Evolutionary conservation across 2,797 vertebrate genomes (phyloP).

Genomic region (Sebastes ruberrimus): DNA sequence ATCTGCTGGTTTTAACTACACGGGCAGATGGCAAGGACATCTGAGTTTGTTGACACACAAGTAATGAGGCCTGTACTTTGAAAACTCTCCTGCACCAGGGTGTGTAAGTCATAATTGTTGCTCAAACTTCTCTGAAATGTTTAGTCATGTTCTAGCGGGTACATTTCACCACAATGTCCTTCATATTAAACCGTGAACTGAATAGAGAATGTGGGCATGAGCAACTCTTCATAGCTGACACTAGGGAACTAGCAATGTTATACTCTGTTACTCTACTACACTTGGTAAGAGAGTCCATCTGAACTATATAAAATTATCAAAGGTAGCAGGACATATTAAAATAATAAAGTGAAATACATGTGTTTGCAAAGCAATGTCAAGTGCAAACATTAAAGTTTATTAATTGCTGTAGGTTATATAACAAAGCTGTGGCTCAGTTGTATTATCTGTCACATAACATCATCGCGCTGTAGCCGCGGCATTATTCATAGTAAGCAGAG

Average conservation of each 20-base stretch:
- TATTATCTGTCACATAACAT: constrained; percentile 38
- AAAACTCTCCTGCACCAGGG: not conserved
- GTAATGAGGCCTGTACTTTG: constrained; percentile 4
- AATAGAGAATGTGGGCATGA: not conserved
- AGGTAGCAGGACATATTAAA: not conserved
- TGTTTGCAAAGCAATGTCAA: not conserved
- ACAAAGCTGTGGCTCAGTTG: not conserved
- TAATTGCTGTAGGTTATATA: constrained; percentile 5
- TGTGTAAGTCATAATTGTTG: not conserved
- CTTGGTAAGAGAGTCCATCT: not conserved
- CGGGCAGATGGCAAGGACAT: constrained; percentile 31
- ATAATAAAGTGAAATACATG: not conserved
- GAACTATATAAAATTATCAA: not conserved
- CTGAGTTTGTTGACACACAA: constrained; percentile 1
- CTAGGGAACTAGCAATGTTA: not conserved
- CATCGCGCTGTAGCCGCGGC: constrained; percentile 1
- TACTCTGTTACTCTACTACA: not conserved
- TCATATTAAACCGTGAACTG: not conserved
- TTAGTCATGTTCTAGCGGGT: not conserved
- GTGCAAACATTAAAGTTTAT: not conserved
- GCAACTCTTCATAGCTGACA: not conserved
- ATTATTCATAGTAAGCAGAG: constrained; percentile 30
- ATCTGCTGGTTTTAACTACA: constrained; percentile 30
- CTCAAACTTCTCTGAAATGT: not conserved
- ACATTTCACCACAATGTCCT: not conserved